phyloP scores from a whole-genome alignment of 2,797 vertebrate genomes.

The Hypotaenidia okinawae region DNA sequence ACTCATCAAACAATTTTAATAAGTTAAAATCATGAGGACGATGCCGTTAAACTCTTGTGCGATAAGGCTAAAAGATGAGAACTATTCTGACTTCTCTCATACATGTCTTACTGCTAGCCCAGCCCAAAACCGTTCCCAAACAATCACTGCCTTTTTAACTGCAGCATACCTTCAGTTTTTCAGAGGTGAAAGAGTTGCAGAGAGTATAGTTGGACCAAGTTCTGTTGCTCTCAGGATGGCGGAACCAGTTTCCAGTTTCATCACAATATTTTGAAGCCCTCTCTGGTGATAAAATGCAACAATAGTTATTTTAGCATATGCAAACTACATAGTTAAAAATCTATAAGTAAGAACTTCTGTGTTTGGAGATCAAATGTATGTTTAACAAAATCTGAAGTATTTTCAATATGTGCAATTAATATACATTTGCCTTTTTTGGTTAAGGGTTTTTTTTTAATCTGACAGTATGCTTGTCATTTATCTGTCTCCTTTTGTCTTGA shows the following conservation, averaged over 20 bases:
- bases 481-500: neutral
- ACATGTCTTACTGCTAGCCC: neutral
- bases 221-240: conserved; percentile 92
- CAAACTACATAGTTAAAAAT: neutral
- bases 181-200: conserved; percentile 90
- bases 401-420: neutral
- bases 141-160: neutral
- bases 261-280: conserved; percentile 92
- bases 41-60: neutral
- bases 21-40: neutral
- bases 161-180: conserved; percentile 87
- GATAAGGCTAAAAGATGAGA: neutral
- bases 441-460: neutral
- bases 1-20: neutral
- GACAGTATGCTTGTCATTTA: neutral
- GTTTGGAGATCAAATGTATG: neutral
- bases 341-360: neutral
- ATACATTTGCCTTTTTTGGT: neutral
- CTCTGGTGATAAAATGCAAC: conserved; percentile 80
- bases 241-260: conserved; percentile 92
- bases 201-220: conserved; percentile 98
- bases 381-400: neutral
- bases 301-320: neutral
- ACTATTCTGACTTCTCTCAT: neutral
- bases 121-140: neutral